Percentiles rank a stretch among this genome's conserved stretches.
Evolutionary conservation across 1,140 invertebrate genomes (phyloP).

Genomic region (Telenomus remus): DNA sequence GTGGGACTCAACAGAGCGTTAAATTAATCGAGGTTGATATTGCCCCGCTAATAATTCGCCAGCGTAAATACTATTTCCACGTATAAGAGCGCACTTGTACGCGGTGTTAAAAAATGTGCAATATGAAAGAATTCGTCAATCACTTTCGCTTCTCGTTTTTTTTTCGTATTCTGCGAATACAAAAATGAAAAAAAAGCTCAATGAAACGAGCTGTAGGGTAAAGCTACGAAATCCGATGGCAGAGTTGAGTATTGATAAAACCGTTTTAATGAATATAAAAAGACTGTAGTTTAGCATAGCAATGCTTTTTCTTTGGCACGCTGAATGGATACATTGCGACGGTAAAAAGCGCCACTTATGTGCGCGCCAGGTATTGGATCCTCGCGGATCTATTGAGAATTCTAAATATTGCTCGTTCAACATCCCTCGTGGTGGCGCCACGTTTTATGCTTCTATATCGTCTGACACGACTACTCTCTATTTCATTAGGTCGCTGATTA

Average conservation of each 20-base stretch:
- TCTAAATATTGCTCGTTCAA: constrained; percentile 67
- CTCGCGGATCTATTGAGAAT: constrained; percentile 62
- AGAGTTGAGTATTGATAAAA: neutral
- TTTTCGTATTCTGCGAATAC: neutral
- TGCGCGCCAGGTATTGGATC: constrained; percentile 67
- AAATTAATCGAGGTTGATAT: constrained; percentile 53
- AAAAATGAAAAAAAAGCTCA: too few species aligned
- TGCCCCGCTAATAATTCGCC: constrained; percentile 33
- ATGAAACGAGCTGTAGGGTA: too few species aligned
- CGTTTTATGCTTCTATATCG: constrained; percentile 63
- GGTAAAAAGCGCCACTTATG: constrained; percentile 60
- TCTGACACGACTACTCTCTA: constrained; percentile 56
- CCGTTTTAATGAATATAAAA: constrained; percentile 38
- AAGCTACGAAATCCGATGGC: too few species aligned
- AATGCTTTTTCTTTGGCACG: too few species aligned
- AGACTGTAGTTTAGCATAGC: constrained; percentile 29
- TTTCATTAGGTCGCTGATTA: constrained; percentile 61
- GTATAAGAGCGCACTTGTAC: constrained; percentile 6
- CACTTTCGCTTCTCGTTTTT: neutral
- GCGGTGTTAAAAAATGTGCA: constrained; percentile 2
- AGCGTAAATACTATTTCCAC: constrained; percentile 33
- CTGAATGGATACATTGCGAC: constrained; percentile 15
- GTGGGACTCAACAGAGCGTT: constrained; percentile 28
- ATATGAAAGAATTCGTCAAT: constrained; percentile 9
- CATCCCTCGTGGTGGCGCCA: constrained; percentile 59